phyloP scores from a whole-genome alignment of 2,113 vertebrate species.

The Mastomys coucha region DNA sequence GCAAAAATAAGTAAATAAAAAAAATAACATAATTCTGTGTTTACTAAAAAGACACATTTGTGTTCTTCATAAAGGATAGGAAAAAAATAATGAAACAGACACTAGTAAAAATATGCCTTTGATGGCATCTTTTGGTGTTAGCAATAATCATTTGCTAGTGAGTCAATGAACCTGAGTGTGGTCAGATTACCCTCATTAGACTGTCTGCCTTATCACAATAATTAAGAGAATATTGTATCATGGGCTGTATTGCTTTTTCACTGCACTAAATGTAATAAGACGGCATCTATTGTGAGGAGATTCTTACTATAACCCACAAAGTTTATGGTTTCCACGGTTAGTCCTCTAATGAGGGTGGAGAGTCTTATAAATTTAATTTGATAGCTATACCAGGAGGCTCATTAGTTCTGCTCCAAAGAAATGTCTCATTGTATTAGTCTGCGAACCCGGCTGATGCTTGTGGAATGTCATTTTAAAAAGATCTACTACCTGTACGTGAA shows the following conservation, averaged over 20 bases:
- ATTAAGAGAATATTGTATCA: slow-evolving; percentile 16
- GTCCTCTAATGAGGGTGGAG: slow-evolving; percentile 86
- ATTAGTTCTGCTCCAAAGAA: slow-evolving; percentile 88
- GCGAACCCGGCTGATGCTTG: slow-evolving; percentile 85
- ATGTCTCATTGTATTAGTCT: slow-evolving; percentile 85
- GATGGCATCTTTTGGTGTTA: neutral
- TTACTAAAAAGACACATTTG: neutral
- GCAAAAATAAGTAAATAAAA: neutral
- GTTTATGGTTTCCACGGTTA: slow-evolving; percentile 83
- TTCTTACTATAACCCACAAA: slow-evolving; percentile 84
- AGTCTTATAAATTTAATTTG: slow-evolving; percentile 90
- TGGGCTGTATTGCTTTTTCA: slow-evolving; percentile 56
- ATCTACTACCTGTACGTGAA: slow-evolving; percentile 80
- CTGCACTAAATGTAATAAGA: slow-evolving; percentile 80
- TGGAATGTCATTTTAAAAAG: slow-evolving; percentile 85
- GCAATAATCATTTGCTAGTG: neutral
- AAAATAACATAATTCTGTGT: neutral
- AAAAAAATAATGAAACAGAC: neutral
- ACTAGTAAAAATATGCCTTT: neutral
- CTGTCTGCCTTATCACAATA: neutral
- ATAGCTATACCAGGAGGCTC: slow-evolving; percentile 87
- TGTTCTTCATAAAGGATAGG: neutral
- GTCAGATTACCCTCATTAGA: slow-evolving; percentile 45
- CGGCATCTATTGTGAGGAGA: slow-evolving; percentile 82
- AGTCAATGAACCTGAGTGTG: neutral